These are phyloP conservation scores for Lepas anatifera DNA, from an alignment of 2,888 invertebrate species.

Conservation along the genomic window DNA sequence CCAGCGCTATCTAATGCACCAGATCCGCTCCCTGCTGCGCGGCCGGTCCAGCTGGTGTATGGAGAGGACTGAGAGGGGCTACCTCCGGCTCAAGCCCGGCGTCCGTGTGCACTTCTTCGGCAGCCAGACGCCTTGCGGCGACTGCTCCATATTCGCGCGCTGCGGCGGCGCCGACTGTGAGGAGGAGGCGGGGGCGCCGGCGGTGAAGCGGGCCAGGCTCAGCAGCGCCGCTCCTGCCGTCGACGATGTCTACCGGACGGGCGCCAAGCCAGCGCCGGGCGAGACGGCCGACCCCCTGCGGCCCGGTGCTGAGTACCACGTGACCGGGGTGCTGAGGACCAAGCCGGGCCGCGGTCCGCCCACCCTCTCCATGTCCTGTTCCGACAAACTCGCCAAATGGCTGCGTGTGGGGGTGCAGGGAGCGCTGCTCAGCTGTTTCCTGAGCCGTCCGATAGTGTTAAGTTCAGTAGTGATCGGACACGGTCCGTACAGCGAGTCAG, in stretches of 20 bases:
- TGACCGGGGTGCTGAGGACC: conserved; percentile 55
- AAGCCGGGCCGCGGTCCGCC: conserved; percentile 85
- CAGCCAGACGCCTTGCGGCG: conserved; percentile 84
- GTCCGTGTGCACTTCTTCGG: conserved; percentile 70
- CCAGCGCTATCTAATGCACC: conserved; percentile 56
- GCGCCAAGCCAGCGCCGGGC: conserved; percentile 64
- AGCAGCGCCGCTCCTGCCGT: neutral
- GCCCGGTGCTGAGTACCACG: conserved; percentile 51
- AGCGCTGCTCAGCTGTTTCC: conserved; percentile 53
- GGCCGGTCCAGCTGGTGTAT: conserved; percentile 26
- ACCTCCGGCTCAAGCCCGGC: conserved; percentile 42
- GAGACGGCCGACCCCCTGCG: conserved; percentile 45
- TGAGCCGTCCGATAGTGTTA: conserved; percentile 54
- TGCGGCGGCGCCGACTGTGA: neutral
- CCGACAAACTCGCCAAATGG: conserved; percentile 89
- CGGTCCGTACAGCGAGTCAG: conserved; percentile 48
- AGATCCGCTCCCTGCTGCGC: conserved; percentile 40
- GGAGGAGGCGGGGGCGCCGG: neutral
- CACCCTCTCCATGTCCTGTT: conserved; percentile 81
- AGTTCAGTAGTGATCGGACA: conserved; percentile 55
- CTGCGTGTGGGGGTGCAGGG: conserved; percentile 72
- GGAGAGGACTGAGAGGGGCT: conserved; percentile 24
- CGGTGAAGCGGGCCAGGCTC: neutral
- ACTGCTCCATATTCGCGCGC: conserved; percentile 66
- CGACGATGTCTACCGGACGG: conserved; percentile 55